Conservation (phyloP, 2,797 vertebrate species). For the Gallirallus australis region DNA sequence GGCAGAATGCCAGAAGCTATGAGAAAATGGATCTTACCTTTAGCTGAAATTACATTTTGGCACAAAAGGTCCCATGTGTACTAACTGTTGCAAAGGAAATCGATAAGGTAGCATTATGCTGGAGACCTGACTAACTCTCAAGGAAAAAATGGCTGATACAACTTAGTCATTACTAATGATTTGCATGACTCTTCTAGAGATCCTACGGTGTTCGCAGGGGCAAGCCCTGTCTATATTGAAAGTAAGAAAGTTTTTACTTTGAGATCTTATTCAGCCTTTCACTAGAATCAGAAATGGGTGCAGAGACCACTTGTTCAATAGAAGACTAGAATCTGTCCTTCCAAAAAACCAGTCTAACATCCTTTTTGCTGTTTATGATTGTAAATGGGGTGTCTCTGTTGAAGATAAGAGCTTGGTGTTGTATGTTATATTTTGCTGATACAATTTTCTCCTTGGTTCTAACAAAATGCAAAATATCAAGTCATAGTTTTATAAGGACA, state of each 20-base stretch:
- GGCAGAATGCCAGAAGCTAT: background rate
- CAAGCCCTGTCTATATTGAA: background rate
- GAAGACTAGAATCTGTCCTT: background rate
- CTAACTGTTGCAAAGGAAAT: background rate
- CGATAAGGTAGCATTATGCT: background rate
- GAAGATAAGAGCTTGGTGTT: background rate
- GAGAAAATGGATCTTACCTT: background rate
- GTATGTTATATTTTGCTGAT: background rate
- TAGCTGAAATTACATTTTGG: background rate
- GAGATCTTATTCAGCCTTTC: background rate
- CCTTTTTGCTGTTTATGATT: background rate
- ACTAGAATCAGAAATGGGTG: background rate
- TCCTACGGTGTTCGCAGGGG: background rate
- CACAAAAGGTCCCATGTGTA: fast-evolving
- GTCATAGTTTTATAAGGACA: background rate
- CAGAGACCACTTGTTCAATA: background rate
- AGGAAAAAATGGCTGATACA: background rate
- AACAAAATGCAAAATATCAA: background rate
- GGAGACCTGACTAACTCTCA: background rate
- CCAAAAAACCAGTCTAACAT: background rate
- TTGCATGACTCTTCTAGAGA: background rate
- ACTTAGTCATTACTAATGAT: background rate
- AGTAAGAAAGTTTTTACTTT: background rate
- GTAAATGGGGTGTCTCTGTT: background rate
- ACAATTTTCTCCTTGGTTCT: background rate